These are phyloP conservation scores for Ethmia dodecea DNA, from an alignment of 2,888 invertebrate genomes.

Conservation along the genomic window DNA sequence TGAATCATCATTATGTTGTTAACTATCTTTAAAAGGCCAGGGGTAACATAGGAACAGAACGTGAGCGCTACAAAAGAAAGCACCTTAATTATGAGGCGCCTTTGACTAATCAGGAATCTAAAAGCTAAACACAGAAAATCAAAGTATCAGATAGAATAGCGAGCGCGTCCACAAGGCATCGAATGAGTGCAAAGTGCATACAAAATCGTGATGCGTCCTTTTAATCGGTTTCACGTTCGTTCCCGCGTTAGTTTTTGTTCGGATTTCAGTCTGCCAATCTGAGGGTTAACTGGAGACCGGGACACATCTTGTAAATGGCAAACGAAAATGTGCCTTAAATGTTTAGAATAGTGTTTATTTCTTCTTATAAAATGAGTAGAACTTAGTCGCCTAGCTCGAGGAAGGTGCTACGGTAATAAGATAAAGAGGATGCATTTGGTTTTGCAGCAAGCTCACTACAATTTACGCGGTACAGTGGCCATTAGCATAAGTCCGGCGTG, in stretches of 20 bases:
- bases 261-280: conserved; percentile 70
- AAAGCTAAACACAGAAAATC: conserved; percentile 56
- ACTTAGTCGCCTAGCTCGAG: conserved; percentile 29
- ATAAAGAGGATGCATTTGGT: conserved; percentile 73
- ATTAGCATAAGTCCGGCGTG: conserved; percentile 71
- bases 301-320: conserved; percentile 26
- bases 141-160: conserved; percentile 52
- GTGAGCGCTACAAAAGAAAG: no score
- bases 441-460: conserved; percentile 67
- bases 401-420: conserved; percentile 61
- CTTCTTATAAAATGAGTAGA: conserved; percentile 22
- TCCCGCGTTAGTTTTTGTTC: conserved; percentile 73
- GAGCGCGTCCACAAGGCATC: conserved; percentile 53
- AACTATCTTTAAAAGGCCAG: no score
- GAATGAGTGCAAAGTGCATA: conserved; percentile 76
- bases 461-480: conserved; percentile 70
- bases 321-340: conserved; percentile 45
- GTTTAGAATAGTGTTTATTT: conserved; percentile 42
- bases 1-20: no score
- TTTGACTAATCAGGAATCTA: conserved; percentile 42
- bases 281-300: conserved; percentile 46
- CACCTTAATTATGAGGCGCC: conserved; percentile 64
- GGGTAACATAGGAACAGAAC: no score
- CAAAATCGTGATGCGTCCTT: conserved; percentile 76
- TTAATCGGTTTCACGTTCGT: conserved; percentile 76